These are phyloP conservation scores for Anoplophora glabripennis DNA, from an alignment of 1,140 invertebrate genomes.

Conservation along the genomic window DNA sequence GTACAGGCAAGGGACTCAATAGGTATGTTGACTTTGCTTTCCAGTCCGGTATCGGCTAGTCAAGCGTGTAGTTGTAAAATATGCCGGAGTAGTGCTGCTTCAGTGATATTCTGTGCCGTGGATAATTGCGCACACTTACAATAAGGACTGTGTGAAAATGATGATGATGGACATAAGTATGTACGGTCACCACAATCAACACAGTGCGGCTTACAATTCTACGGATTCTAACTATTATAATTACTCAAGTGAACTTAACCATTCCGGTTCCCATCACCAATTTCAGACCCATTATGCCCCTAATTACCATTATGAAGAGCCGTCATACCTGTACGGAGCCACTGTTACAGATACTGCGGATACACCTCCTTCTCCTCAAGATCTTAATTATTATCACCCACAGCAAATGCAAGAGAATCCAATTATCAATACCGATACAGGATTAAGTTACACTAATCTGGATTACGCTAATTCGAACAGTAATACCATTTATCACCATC, in stretches of 20 bases:
- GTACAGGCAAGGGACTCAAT: neutral
- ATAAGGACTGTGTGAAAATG: slow-evolving; percentile 47
- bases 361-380: slow-evolving; percentile 42
- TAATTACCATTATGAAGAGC: slow-evolving; percentile 42
- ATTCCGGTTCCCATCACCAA: slow-evolving; percentile 28
- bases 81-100: slow-evolving; percentile 2
- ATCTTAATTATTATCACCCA: slow-evolving; percentile 44
- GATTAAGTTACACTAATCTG: slow-evolving; percentile 85
- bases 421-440: slow-evolving; percentile 80
- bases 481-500: slow-evolving; percentile 21
- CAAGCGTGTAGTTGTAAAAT: slow-evolving; percentile 4
- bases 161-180: slow-evolving; percentile 72
- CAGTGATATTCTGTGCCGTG: slow-evolving; percentile 17
- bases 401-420: slow-evolving; percentile 51
- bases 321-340: slow-evolving; percentile 35
- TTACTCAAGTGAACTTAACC: slow-evolving; percentile 40
- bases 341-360: slow-evolving; percentile 32
- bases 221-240: slow-evolving; percentile 54
- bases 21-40: neutral
- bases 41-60: slow-evolving; percentile 11
- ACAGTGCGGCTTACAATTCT: slow-evolving; percentile 36
- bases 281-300: slow-evolving; percentile 49
- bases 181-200: slow-evolving; percentile 56
- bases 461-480: slow-evolving; percentile 60
- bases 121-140: neutral